Evolutionary conservation across 2,113 vertebrate genomes (phyloP), one percentile per base, ranked within the genome.

Genomic region (Telmatochromis sp.): DNA sequence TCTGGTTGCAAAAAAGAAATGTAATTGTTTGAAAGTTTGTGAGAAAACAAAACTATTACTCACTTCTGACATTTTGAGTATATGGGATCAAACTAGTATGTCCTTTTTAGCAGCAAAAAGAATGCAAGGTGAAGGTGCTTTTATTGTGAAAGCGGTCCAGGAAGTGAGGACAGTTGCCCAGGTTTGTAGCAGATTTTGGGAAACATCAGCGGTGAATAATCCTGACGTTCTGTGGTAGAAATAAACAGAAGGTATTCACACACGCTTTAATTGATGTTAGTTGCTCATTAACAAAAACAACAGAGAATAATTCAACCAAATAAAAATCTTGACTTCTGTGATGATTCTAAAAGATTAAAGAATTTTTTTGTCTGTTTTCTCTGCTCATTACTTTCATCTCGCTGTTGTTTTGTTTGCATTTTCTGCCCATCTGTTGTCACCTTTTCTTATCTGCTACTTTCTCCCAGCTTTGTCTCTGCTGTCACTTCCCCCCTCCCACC

Each of bases 401-500:
- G 0, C 68, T 82, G 53, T 75, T 65, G 75, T 86, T 78, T 73
- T 81, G 57, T 79, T 83, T 75, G 23, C 63, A 65, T 60, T 84
- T 86, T 14, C 73, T 88, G 73, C 80, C 71, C 42, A 26, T 82
- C 26, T 47, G 51, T 68, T 81, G 81, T 80, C 89, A 45, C 37
- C 23, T 63, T 51, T 73, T 81, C 53, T 85, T 73, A 85, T 75
- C 60, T 73, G 35, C 40, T 1, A 28, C 68, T 28, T 19, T 23
- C 23, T 68, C 68, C 65, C 50, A 57, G 65, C 11, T 35, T 85
- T 40, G 68, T 78, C 45, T 4, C 45, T 6, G 45, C 45, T 51
- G 9, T 78, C 26, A 78, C 17, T 31, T 73, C 23, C 42, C 0
- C 81, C 80, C 21, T 21, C 19, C 35, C 14, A 19, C 19, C 23